A percentile compares a stretch with the other conserved stretches of the same genome.
phyloP scores from a whole-genome alignment of 1,140 invertebrate genomes.

The Lordiphosa mommai region DNA sequence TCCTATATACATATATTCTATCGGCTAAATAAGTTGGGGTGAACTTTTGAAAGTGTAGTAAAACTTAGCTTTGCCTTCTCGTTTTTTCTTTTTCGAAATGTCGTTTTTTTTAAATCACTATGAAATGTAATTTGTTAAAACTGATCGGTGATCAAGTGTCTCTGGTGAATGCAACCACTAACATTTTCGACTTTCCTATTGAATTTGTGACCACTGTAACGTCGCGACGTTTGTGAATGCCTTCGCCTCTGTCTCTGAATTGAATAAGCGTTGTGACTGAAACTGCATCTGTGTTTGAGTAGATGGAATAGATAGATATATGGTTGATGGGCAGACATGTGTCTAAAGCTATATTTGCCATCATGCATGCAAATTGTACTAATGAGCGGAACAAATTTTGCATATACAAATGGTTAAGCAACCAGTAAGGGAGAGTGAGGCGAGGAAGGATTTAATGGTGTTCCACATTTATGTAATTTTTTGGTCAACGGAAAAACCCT shows the following conservation, averaged over 20 bases:
- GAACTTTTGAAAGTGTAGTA: too few species aligned
- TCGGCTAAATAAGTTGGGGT: too few species aligned
- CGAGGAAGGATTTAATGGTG: conserved; percentile 2
- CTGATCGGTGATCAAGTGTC: too few species aligned
- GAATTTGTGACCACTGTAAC: neutral
- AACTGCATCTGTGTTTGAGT: conserved; percentile 19
- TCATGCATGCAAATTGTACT: conserved; percentile 75
- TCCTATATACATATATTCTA: too few species aligned
- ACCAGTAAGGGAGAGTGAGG: neutral
- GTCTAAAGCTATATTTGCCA: conserved; percentile 57
- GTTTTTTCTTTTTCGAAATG: too few species aligned
- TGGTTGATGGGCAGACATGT: conserved; percentile 27
- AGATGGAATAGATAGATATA: conserved; percentile 41
- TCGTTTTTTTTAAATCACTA: too few species aligned
- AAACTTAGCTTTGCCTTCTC: too few species aligned
- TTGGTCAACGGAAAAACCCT: conserved; percentile 28
- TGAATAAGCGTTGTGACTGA: conserved; percentile 50
- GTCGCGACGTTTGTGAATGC: conserved; percentile 5
- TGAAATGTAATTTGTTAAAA: too few species aligned
- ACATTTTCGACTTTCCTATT: too few species aligned
- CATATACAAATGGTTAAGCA: conserved; percentile 60
- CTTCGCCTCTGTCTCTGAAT: conserved; percentile 31
- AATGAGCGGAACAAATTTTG: conserved; percentile 68
- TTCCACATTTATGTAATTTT: neutral
- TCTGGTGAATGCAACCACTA: too few species aligned